Evolutionary conservation across 2,797 vertebrate species (phyloP).

Genomic region (Mareca strepera): DNA sequence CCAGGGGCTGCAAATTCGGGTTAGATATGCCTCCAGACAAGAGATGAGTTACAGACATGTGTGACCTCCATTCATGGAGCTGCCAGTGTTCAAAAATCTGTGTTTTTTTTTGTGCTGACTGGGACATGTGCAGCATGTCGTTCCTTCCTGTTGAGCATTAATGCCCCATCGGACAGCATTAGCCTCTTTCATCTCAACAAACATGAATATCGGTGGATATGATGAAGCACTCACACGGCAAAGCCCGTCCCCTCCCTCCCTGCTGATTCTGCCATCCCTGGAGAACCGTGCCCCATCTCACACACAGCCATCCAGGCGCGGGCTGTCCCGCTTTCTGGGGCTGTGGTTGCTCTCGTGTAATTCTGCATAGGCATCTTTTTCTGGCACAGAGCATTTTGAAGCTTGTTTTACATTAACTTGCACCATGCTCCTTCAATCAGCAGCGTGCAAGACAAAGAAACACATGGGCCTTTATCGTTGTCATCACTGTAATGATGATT

Average conservation of each 20-base stretch:
- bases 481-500: constrained; percentile 50
- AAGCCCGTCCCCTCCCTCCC: background rate
- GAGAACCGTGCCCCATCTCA: background rate
- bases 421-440: background rate
- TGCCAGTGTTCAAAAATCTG: background rate
- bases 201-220: background rate
- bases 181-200: background rate
- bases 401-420: constrained; percentile 4
- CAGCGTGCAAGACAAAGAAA: constrained; percentile 14
- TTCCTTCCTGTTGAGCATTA: background rate
- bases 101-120: background rate
- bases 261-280: rapidly evolving
- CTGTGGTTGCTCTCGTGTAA: background rate
- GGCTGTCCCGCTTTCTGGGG: background rate
- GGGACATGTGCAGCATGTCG: background rate
- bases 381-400: background rate
- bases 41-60: background rate
- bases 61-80: background rate
- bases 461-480: constrained; percentile 26
- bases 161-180: background rate
- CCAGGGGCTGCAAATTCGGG: background rate
- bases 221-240: background rate
- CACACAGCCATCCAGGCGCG: background rate
- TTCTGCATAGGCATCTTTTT: background rate
- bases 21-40: background rate